Evolutionary conservation across 1,140 invertebrate species (phyloP).

Genomic region (Halesus radiatus): DNA sequence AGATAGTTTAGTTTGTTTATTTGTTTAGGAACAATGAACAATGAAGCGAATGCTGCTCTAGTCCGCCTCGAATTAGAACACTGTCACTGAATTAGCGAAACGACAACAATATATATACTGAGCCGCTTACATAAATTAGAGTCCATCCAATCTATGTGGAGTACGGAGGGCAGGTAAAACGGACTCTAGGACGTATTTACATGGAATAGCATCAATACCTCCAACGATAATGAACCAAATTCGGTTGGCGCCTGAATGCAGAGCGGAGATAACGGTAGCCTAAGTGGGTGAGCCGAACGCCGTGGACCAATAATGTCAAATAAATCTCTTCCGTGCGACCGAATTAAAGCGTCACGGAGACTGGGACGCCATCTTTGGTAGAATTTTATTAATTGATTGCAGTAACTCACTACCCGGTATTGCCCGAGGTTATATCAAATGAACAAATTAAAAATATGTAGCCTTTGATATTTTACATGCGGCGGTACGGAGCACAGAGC

Average conservation of each 20-base stretch:
- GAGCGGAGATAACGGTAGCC: constrained; percentile 8
- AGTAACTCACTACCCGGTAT: no score
- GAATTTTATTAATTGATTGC: no score
- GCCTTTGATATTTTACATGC: no score
- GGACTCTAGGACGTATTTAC: no score
- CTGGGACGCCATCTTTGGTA: no score
- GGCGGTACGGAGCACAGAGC: no score
- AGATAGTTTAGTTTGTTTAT: no score
- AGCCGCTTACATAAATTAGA: constrained; percentile 12
- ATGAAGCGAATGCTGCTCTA: neutral
- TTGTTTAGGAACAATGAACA: no score
- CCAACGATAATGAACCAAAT: neutral
- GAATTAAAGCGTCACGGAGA: neutral
- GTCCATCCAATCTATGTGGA: neutral
- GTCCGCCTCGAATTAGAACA: neutral
- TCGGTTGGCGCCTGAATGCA: neutral
- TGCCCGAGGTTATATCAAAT: no score
- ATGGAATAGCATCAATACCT: neutral
- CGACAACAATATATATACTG: constrained; percentile 23
- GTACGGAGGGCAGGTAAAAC: neutral
- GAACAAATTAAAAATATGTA: no score
- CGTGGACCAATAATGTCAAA: constrained; percentile 13
- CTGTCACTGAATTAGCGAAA: constrained; percentile 27
- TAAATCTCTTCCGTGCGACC: constrained; percentile 8
- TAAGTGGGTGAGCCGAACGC: constrained; percentile 1